Evolutionary conservation across 2,797 vertebrate genomes (phyloP).

Genomic region (Pantherophis alleghaniensis): DNA sequence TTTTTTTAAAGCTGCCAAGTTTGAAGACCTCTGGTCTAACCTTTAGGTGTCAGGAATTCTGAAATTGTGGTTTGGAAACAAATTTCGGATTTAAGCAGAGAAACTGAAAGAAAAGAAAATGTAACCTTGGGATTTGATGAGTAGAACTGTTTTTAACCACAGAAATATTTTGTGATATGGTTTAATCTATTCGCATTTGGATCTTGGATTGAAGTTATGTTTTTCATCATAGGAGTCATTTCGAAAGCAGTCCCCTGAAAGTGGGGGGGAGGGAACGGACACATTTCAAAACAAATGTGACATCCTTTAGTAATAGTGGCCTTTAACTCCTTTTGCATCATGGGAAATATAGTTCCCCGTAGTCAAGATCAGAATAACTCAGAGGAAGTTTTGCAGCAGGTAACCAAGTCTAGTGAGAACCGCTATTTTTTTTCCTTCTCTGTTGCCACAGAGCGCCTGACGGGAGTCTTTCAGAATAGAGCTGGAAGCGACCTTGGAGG

Average conservation of each 20-base stretch:
- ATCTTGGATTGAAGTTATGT: background rate
- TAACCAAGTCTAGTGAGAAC: background rate
- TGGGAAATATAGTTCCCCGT: background rate
- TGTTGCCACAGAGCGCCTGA: rapidly evolving
- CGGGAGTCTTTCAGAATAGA: background rate
- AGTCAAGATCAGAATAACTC: rapidly evolving
- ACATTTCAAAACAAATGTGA: background rate
- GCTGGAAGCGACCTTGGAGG: background rate
- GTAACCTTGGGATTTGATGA: too few relatives aligned
- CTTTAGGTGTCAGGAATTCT: too few relatives aligned
- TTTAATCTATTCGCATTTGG: background rate
- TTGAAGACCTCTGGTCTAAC: too few relatives aligned
- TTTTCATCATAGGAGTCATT: background rate
- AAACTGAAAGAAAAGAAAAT: too few relatives aligned
- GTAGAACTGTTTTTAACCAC: too few relatives aligned
- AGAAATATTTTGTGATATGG: too few relatives aligned
- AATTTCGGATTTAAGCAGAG: too few relatives aligned
- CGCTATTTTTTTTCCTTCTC: rapidly evolving
- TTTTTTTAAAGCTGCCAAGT: too few relatives aligned
- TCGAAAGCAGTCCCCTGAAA: background rate
- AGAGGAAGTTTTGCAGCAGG: background rate
- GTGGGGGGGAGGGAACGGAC: background rate
- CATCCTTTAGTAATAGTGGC: background rate
- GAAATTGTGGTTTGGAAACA: too few relatives aligned
- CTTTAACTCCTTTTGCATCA: background rate